Conservation (phyloP, 2,113 vertebrate species). For the Pteronura brasiliensis region DNA sequence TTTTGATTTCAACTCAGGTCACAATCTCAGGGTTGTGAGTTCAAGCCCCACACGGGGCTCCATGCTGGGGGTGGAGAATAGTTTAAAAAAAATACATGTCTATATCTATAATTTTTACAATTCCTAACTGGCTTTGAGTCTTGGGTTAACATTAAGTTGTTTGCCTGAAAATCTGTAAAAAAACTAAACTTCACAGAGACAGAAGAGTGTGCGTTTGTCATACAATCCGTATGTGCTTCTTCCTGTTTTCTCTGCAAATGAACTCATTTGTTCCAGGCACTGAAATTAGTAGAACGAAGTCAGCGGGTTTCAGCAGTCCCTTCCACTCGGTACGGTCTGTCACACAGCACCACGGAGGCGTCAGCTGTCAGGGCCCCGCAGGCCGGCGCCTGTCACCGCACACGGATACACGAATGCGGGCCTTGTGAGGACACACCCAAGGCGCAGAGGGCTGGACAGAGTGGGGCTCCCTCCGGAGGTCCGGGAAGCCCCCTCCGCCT, state of each 20-base stretch:
- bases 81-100: not conserved
- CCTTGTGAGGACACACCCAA: not conserved
- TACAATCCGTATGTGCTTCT: not conserved
- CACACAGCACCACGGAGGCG: no score
- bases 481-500: not conserved
- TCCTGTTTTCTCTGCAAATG: not conserved
- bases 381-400: not conserved
- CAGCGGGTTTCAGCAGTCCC: not conserved
- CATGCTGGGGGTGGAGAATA: not conserved
- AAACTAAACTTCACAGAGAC: not conserved
- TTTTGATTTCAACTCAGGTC: not conserved
- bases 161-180: not conserved
- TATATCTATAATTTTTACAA: not conserved
- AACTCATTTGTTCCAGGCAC: not conserved
- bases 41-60: not conserved
- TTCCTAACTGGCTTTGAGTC: not conserved
- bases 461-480: no score
- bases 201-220: no score
- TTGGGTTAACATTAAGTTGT: not conserved
- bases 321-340: not conserved
- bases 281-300: not conserved
- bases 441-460: no score
- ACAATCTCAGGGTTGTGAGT: not conserved
- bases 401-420: accelerated
- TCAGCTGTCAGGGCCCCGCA: not conserved